Conservation (phyloP, 92 coral and sea anemone genomes). For the Zoanthus sansibaricus region DNA sequence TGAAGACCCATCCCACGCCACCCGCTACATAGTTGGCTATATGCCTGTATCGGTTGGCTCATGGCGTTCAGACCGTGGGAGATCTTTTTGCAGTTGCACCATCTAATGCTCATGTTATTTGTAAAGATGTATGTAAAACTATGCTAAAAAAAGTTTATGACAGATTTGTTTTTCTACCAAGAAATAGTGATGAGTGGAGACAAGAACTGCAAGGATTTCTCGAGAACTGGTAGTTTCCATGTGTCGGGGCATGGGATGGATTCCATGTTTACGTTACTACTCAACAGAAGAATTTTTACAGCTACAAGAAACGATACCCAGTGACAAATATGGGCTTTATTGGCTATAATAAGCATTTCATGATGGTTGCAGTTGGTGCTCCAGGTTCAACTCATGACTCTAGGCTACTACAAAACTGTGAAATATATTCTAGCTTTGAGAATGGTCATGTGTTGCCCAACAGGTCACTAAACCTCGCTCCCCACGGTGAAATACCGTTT, state of each 20-base stretch:
- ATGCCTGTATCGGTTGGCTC: neutral
- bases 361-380: slow-evolving; percentile 30
- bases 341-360: slow-evolving; percentile 22
- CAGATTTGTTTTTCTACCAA: slow-evolving; percentile 51
- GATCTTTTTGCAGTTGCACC: slow-evolving; percentile 55
- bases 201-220: slow-evolving; percentile 51
- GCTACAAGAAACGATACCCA: slow-evolving; percentile 57
- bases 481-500: slow-evolving; percentile 53
- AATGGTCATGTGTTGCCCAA: slow-evolving; percentile 41
- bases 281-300: slow-evolving; percentile 34
- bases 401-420: slow-evolving; percentile 46
- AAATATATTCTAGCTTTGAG: slow-evolving; percentile 39
- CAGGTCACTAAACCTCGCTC: slow-evolving; percentile 35
- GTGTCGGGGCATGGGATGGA: slow-evolving; percentile 57
- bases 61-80: slow-evolving; percentile 42
- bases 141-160: slow-evolving; percentile 41
- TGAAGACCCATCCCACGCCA: neutral
- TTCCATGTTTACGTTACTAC: slow-evolving; percentile 51
- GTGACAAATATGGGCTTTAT: slow-evolving; percentile 22
- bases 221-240: slow-evolving; percentile 58
- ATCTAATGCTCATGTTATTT: slow-evolving; percentile 39
- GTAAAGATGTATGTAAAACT: slow-evolving; percentile 44
- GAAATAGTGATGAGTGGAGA: slow-evolving; percentile 46
- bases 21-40: neutral
- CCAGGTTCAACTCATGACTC: slow-evolving; percentile 62